phyloP scores from a whole-genome alignment of 2,888 invertebrate species.

The Cheilosia vulpina region DNA sequence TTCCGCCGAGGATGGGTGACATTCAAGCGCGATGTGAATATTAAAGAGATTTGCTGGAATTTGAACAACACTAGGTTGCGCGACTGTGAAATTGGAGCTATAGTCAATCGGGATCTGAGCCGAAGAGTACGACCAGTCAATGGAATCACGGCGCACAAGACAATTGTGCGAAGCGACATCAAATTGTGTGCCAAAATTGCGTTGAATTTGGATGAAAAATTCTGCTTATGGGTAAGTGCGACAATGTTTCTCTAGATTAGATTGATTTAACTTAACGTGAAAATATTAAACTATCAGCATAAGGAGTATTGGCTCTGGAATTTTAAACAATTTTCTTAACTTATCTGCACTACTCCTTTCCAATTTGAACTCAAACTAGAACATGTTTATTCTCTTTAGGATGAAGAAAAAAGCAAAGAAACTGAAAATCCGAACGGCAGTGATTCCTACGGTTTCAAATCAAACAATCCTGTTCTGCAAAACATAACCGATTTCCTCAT shows the following conservation, averaged over 20 bases:
- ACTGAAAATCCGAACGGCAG: slow-evolving; percentile 46
- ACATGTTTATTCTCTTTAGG: slow-evolving; percentile 14
- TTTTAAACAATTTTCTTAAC: too few relatives aligned
- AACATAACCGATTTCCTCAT: slow-evolving; percentile 99
- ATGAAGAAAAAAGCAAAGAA: slow-evolving; percentile 48
- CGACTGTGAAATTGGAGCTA: slow-evolving; percentile 87
- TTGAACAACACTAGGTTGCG: slow-evolving; percentile 93
- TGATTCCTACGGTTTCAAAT: slow-evolving; percentile 87
- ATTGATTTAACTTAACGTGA: too few relatives aligned
- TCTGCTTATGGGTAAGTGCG: slow-evolving; percentile 88
- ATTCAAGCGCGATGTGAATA: slow-evolving; percentile 97
- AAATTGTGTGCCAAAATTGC: slow-evolving; percentile 96
- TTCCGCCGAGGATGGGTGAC: slow-evolving; percentile 99
- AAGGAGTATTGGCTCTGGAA: too few relatives aligned
- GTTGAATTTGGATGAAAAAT: slow-evolving; percentile 93
- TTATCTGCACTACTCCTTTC: too few relatives aligned
- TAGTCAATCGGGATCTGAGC: slow-evolving; percentile 98
- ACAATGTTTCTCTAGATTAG: too few relatives aligned
- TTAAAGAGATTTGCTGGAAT: slow-evolving; percentile 99
- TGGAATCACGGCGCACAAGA: slow-evolving; percentile 94
- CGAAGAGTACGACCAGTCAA: slow-evolving; percentile 96
- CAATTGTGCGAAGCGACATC: slow-evolving; percentile 95
- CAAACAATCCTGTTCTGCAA: slow-evolving; percentile 96
- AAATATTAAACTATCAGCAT: too few relatives aligned
- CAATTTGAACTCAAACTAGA: neutral